A percentile compares a stretch with the other conserved stretches of the same genome.
Evolutionary conservation across 2,797 vertebrate species (phyloP).

Genomic region (Tokudaia tokunoshimensis): DNA sequence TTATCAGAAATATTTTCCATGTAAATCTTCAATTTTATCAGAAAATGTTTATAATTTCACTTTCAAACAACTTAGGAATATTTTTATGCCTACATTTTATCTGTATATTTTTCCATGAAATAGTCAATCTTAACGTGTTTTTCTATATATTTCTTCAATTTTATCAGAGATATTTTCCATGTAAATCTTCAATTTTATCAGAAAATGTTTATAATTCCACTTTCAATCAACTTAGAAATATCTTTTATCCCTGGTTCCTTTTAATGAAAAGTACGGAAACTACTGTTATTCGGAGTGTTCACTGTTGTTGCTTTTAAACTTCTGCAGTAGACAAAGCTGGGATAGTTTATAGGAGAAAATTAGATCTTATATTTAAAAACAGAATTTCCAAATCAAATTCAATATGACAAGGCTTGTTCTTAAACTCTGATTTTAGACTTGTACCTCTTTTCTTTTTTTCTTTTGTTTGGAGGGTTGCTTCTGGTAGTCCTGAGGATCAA

Average conservation of each 20-base stretch:
- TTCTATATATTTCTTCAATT: too few species aligned
- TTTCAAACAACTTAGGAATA: too few species aligned
- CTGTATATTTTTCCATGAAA: too few species aligned
- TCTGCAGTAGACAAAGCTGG: slow-evolving; percentile 51
- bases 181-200: too few species aligned
- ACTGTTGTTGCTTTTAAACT: slow-evolving; percentile 27
- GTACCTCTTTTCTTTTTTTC: slow-evolving; percentile 28
- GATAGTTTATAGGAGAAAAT: slow-evolving; percentile 42
- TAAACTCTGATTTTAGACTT: slow-evolving; percentile 55
- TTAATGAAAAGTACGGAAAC: slow-evolving; percentile 34
- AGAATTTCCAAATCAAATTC: slow-evolving; percentile 57
- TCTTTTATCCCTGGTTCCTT: neutral
- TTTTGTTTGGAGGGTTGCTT: neutral
- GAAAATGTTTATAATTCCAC: too few species aligned
- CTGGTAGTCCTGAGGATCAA: neutral
- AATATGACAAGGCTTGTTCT: slow-evolving; percentile 50
- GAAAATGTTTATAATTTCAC: too few species aligned
- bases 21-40: too few species aligned
- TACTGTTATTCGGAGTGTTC: slow-evolving; percentile 31
- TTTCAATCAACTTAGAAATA: too few species aligned
- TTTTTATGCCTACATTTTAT: too few species aligned
- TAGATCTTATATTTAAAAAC: slow-evolving; percentile 46
- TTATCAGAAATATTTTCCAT: too few species aligned
- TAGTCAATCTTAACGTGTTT: too few species aligned
- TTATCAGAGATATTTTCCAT: too few species aligned